Evolutionary conservation across 2,888 invertebrate genomes (phyloP).

Genomic region (Podotricha telesiphe): DNA sequence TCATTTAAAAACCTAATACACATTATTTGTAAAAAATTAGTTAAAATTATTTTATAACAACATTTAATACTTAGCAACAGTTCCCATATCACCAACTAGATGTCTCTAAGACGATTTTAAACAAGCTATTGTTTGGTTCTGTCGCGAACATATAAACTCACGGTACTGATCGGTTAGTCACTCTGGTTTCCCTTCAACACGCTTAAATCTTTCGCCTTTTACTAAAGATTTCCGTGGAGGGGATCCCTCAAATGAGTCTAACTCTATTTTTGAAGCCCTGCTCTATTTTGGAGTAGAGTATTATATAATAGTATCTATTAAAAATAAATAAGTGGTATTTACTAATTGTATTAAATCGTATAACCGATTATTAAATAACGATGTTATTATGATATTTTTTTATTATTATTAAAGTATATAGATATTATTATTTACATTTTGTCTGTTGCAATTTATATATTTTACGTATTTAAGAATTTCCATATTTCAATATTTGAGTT

Average conservation of each 20-base stretch:
- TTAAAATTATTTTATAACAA: not conserved
- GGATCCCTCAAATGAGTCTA: conserved; percentile 72
- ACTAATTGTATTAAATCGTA: too few species aligned
- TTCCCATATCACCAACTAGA: not conserved
- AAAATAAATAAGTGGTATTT: too few species aligned
- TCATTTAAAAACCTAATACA: too few species aligned
- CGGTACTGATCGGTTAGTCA: not conserved
- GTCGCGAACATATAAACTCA: not conserved
- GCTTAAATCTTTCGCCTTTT: conserved; percentile 91
- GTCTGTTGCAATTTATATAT: too few species aligned
- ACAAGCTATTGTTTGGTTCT: conserved; percentile 13
- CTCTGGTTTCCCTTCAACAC: conserved; percentile 55
- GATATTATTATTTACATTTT: too few species aligned
- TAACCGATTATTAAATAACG: too few species aligned
- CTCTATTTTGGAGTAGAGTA: not conserved
- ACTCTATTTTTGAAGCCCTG: not conserved
- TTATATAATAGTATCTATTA: too few species aligned
- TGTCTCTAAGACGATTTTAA: conserved; percentile 1
- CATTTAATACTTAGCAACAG: not conserved
- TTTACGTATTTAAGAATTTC: too few species aligned
- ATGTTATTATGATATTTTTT: too few species aligned
- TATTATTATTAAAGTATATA: too few species aligned
- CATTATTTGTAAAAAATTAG: not conserved
- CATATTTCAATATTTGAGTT: too few species aligned
- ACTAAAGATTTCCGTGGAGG: conserved; percentile 91